A percentile compares a stretch with the other conserved stretches of the same genome.
Conservation (phyloP, 2,888 invertebrate genomes). For the Callyntrura sp. region DNA sequence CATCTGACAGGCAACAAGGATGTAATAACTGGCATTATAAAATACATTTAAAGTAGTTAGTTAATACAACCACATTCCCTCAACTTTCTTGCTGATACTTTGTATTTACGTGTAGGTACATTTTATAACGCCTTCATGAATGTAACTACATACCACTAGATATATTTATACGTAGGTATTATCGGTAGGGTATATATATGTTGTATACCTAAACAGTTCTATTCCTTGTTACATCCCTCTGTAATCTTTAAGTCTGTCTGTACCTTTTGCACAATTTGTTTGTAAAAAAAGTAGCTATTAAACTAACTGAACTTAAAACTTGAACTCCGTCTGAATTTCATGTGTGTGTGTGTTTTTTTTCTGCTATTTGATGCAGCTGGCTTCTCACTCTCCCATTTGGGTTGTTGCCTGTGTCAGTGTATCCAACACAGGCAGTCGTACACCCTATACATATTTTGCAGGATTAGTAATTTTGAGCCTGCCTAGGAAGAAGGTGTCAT, state of each 20-base stretch:
- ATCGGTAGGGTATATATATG: neutral
- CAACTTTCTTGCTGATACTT: conserved; percentile 3
- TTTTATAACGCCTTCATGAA: neutral
- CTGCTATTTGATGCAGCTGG: conserved; percentile 56
- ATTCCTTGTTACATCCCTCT: conserved; percentile 17
- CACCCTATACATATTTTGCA: conserved; percentile 4
- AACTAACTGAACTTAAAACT: conserved; percentile 62
- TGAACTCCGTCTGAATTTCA: conserved; percentile 57
- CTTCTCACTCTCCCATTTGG: conserved; percentile 15
- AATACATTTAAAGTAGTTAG: conserved; percentile 42
- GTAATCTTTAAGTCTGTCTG: neutral
- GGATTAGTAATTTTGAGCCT: conserved; percentile 48
- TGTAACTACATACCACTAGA: neutral
- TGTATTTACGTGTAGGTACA: neutral
- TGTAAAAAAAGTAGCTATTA: conserved; percentile 38
- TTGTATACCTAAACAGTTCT: neutral
- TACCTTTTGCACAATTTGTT: conserved; percentile 35
- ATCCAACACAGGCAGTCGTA: neutral
- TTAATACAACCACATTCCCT: neutral
- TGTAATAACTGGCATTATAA: conserved; percentile 53
- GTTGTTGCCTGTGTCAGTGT: neutral
- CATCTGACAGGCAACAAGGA: conserved; percentile 59
- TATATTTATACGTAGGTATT: neutral
- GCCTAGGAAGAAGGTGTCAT: conserved; percentile 69
- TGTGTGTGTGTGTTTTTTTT: conserved; percentile 40